A percentile compares a stretch with the other conserved stretches of the same genome.
Evolutionary conservation across 2,888 invertebrate species (phyloP).

Genomic region (Amblyteles armatorius): DNA sequence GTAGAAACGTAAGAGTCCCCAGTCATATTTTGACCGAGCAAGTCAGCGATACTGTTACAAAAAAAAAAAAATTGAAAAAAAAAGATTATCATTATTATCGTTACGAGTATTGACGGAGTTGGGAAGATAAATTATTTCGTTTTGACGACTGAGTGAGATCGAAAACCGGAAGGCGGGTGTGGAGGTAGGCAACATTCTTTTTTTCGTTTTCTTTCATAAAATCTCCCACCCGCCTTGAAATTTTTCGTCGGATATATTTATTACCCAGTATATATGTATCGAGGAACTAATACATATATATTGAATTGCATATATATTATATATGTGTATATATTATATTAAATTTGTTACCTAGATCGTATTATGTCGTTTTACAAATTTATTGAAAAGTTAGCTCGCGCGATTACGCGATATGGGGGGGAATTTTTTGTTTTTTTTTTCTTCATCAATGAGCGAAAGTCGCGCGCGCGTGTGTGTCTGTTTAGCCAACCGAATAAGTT

Average conservation of each 20-base stretch:
- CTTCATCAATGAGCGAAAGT: constrained; percentile 33
- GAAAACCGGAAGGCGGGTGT: not conserved
- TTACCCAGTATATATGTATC: constrained; percentile 23
- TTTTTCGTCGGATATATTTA: constrained; percentile 43
- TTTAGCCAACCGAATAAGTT: constrained; percentile 34
- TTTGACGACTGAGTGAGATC: constrained; percentile 8
- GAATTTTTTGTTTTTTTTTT: not conserved
- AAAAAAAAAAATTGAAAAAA: constrained; percentile 37
- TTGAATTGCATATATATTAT: constrained; percentile 38
- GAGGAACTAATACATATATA: constrained; percentile 24
- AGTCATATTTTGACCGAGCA: constrained; percentile 79
- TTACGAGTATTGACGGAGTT: constrained; percentile 41
- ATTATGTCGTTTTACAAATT: constrained; percentile 56
- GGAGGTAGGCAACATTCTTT: not conserved
- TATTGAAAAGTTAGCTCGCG: constrained; percentile 46
- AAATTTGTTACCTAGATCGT: constrained; percentile 68
- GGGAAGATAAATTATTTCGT: constrained; percentile 45
- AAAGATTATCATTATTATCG: constrained; percentile 54
- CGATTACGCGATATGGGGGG: constrained; percentile 24
- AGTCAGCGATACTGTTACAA: constrained; percentile 70
- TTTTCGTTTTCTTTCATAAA: constrained; percentile 1
- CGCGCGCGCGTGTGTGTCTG: not conserved
- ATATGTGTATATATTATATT: constrained; percentile 67
- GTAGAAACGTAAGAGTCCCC: constrained; percentile 69
- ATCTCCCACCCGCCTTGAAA: constrained; percentile 23